Base-by-base conservation (phyloP, 2,113 vertebrate species). In the Percopsis transmontana region DNA sequence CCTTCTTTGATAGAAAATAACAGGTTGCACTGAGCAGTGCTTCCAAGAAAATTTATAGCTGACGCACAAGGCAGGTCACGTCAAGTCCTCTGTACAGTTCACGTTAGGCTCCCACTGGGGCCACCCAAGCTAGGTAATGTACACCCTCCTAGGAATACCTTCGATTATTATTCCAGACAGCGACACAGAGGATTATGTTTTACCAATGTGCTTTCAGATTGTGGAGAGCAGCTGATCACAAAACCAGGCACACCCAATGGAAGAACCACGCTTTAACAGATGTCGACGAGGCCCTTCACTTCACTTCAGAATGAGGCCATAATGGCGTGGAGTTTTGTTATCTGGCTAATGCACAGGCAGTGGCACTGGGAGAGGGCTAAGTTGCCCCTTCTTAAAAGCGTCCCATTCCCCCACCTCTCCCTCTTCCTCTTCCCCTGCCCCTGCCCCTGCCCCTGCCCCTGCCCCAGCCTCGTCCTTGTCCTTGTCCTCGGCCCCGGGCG, bases 331-430 rank as follows among this genome's bases (percentile, higher is more conserved):
- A 33, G 27, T 7, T 33, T 47, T n/a, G n/a, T 47, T 47, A 47
- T n/a, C 45, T 8, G n/a, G 45, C 15, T 47, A 6, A 6, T 16
- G 19, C 21, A 18, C 51, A 23, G 20, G 21, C 51, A 18, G n/a
- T 19, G 6, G 20, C 16, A 58, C 10, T 3, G 51, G 18, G 11
- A 51, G 2, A 3, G 6, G 44, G 45, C 14, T 18, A 8, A 12
- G 38, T 39, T 12, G n/a, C 15, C 18, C n/a, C 33, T 23, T 41
- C 47, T 92, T 69, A 92, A 77, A 65, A 80, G 2, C 70, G 79
- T 10, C 82, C 86, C 63, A 88, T 72, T 39, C 54, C 33, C 23
- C 45, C 15, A 0, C 44, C 2, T 9, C 41, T 23, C 47, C 19
- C 10, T 61, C 20, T 18, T 45, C 13, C 16, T 45, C 50, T 5